Base-by-base conservation (phyloP, 2,113 vertebrate genomes). In the Myiagra hebetior region DNA sequence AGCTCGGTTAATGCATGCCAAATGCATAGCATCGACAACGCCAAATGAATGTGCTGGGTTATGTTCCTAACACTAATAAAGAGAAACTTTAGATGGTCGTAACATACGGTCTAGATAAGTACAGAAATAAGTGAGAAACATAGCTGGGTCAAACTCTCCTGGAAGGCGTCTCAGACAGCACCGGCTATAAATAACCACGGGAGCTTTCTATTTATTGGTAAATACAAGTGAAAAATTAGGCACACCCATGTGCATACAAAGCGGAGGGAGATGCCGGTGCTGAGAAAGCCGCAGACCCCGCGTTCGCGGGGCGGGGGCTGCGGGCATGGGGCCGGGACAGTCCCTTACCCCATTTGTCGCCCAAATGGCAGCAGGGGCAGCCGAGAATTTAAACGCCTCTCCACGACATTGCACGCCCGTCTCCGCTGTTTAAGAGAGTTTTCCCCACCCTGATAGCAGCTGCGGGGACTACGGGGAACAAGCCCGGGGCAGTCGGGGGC, bases 61-160 rank as follows among this genome's bases (percentile, higher is more conserved):
- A 63, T 90, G 96, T 90, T 79, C 91, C 81, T 70, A 77, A 88
- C 94, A 73, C 93, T 93, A 91, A 94, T 87, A 93, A 95, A 95
- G 89, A 95, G 95, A 94, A 96, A 97, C 89, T 96, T 95, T 35
- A 63, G 93, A 42, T 26, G 94, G 81, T 65, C 78, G 10, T 50
- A 94, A 73, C 89, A 30, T 30, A 52, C 24, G 47, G 64, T 57
- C 79, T 52, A 75, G 95, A 91, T 92, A 89, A 95, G 93, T 59
- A 33, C 80, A 49, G 89, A 84, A 85, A 64, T 52, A 70, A 91
- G 94, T 23, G 94, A 80, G 93, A 89, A 87, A 57, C 91, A 69
- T 9, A 8, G 85, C 77, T 19, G 81, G 96, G 94, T 47, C 89
- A 76, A 23, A 60, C 70, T 75, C 88, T 30, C 53, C 84, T 77